Conservation (phyloP, 1,140 invertebrate genomes). For the Tachypleus tridentatus region DNA sequence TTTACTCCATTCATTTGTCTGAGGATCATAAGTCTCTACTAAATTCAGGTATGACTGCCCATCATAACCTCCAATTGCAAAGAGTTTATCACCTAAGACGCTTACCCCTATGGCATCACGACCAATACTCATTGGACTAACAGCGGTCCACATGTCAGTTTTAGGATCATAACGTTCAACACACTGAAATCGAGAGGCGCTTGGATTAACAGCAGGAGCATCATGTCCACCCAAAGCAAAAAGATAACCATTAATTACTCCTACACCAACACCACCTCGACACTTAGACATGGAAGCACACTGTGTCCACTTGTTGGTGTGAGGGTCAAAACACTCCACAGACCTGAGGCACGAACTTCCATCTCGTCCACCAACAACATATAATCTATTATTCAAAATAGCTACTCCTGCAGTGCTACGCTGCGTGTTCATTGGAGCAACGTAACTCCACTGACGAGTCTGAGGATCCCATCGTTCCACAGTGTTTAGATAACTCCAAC, state of each 20-base stretch:
- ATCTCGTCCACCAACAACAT: conserved; percentile 86
- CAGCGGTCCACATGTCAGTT: conserved; percentile 34
- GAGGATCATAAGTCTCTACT: conserved; percentile 68
- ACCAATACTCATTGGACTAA: conserved; percentile 31
- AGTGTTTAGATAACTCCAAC: conserved; percentile 85
- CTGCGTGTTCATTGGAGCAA: conserved; percentile 71
- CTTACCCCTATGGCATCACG: conserved; percentile 34
- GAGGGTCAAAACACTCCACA: conserved; percentile 41
- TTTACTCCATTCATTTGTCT: conserved; percentile 43
- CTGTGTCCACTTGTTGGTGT: conserved; percentile 43
- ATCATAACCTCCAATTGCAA: conserved; percentile 62
- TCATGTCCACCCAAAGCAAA: conserved; percentile 87
- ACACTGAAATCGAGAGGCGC: conserved; percentile 68
- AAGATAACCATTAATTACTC: conserved; percentile 41
- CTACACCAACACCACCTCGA: conserved; percentile 41
- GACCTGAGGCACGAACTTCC: conserved; percentile 79
- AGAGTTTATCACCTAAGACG: conserved; percentile 31
- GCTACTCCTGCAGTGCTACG: conserved; percentile 80
- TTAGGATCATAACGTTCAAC: conserved; percentile 61
- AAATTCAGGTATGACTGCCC: conserved; percentile 59
- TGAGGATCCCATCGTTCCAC: conserved; percentile 84
- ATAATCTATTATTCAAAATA: conserved; percentile 70
- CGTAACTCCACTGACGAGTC: conserved; percentile 70
- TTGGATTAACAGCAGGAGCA: conserved; percentile 67
- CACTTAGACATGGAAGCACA: conserved; percentile 43